A percentile compares a stretch with the other conserved stretches of the same genome.
phyloP scores from a whole-genome alignment of 2,797 vertebrate species.

The Zalophus californianus region DNA sequence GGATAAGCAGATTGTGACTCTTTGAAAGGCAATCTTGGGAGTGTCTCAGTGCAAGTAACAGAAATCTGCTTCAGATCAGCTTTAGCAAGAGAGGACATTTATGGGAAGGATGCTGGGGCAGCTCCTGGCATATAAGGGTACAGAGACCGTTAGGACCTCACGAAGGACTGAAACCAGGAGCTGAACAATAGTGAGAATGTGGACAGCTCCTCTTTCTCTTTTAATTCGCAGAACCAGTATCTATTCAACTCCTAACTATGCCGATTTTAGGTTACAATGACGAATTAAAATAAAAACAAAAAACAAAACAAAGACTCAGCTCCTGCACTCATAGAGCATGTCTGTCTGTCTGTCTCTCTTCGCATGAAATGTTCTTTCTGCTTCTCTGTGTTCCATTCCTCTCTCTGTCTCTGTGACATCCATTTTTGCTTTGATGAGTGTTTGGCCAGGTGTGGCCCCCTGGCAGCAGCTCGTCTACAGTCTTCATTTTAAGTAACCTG shows the following conservation, averaged over 20 bases:
- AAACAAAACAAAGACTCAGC: neutral
- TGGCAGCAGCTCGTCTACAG: neutral
- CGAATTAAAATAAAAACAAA: neutral
- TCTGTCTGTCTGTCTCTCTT: neutral
- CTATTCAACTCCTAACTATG: neutral
- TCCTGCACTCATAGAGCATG: neutral
- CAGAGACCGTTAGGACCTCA: neutral
- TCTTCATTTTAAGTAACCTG: neutral
- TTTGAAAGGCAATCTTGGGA: neutral
- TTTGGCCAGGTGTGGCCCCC: neutral
- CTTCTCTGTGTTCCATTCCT: neutral
- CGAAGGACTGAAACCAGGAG: neutral
- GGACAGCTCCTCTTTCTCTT: neutral
- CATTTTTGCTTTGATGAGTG: neutral
- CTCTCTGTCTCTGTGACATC: neutral
- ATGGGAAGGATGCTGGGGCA: neutral
- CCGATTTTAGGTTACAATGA: neutral
- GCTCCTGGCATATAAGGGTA: neutral
- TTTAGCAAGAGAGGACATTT: neutral
- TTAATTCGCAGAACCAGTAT: neutral
- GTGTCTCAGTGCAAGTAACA: neutral
- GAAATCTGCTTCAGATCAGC: neutral
- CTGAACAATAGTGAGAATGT: neutral
- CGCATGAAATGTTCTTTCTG: neutral
- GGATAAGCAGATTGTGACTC: neutral